These are phyloP conservation scores for Morone chrysops DNA, from an alignment of 2,113 vertebrate species.

Conservation along the genomic window DNA sequence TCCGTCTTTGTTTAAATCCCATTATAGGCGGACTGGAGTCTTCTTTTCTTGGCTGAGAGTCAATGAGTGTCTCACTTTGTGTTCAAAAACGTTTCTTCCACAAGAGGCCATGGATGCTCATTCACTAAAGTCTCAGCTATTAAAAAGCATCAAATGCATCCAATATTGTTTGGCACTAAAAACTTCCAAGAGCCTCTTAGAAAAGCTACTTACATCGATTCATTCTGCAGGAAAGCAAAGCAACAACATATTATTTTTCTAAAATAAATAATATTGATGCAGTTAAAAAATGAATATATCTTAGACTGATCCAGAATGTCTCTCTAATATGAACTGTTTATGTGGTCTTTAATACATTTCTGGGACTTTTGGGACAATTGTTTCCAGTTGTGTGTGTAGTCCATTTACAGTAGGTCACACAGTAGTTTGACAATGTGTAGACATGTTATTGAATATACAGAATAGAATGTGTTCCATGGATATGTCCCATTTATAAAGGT, in stretches of 20 bases:
- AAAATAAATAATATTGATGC: conserved; percentile 10
- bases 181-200: conserved; percentile 31
- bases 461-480: background rate
- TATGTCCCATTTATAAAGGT: background rate
- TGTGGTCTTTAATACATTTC: background rate
- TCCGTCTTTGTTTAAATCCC: conserved; percentile 72
- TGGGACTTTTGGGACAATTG: background rate
- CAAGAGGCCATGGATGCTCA: conserved; percentile 33
- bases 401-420: background rate
- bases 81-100: conserved; percentile 18
- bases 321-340: conserved; percentile 9
- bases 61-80: conserved; percentile 37
- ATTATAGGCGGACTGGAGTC: conserved; percentile 53
- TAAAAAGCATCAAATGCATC: conserved; percentile 38
- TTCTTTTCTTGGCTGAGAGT: conserved; percentile 52
- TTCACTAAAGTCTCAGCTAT: conserved; percentile 33
- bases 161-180: conserved; percentile 39
- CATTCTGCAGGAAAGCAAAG: conserved; percentile 20
- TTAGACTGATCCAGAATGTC: background rate
- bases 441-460: background rate
- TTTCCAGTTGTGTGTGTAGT: background rate
- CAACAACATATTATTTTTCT: conserved; percentile 14
- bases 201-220: conserved; percentile 49
- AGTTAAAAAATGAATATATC: conserved; percentile 8
- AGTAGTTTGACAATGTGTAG: background rate